Evolutionary conservation across 2,888 invertebrate genomes (phyloP).

Genomic region (Trachelus iudaicus): DNA sequence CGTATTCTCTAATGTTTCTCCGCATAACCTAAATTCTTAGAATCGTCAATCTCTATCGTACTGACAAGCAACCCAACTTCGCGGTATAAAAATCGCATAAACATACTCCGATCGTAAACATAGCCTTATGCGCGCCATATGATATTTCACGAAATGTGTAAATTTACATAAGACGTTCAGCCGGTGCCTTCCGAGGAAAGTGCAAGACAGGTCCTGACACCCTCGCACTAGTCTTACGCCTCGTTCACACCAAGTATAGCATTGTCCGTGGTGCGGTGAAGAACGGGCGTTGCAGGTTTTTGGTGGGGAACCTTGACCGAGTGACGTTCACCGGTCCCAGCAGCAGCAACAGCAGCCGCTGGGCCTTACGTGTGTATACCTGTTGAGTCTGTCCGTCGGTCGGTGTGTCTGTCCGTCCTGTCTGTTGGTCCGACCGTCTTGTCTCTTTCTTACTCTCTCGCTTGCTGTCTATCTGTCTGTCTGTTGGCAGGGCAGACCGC

Average conservation of each 20-base stretch:
- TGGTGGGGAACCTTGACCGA: slow-evolving; percentile 62
- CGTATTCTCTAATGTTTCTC: neutral
- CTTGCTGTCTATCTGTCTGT: slow-evolving; percentile 25
- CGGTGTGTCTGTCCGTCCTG: slow-evolving; percentile 17
- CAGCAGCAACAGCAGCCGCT: slow-evolving; percentile 8
- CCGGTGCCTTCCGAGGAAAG: neutral
- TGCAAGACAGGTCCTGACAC: slow-evolving; percentile 13
- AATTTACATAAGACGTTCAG: neutral
- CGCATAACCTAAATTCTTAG: neutral
- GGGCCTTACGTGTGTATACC: slow-evolving; percentile 30
- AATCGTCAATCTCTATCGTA: neutral
- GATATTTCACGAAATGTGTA: neutral
- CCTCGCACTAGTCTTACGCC: slow-evolving; percentile 31
- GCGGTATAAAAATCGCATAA: neutral
- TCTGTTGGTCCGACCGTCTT: slow-evolving; percentile 15
- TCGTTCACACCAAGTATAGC: slow-evolving; percentile 50
- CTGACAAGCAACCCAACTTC: neutral
- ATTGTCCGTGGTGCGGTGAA: slow-evolving; percentile 39
- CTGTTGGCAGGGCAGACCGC: slow-evolving; percentile 13
- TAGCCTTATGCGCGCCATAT: neutral
- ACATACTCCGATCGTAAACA: neutral
- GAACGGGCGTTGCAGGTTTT: slow-evolving; percentile 41
- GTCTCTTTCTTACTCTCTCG: slow-evolving; percentile 17
- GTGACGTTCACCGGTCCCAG: slow-evolving; percentile 47
- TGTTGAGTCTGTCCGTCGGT: slow-evolving; percentile 32